Evolutionary conservation across 2,888 invertebrate genomes (phyloP), one percentile per base, ranked within the genome.

Genomic region (Stenodema calcarata): DNA sequence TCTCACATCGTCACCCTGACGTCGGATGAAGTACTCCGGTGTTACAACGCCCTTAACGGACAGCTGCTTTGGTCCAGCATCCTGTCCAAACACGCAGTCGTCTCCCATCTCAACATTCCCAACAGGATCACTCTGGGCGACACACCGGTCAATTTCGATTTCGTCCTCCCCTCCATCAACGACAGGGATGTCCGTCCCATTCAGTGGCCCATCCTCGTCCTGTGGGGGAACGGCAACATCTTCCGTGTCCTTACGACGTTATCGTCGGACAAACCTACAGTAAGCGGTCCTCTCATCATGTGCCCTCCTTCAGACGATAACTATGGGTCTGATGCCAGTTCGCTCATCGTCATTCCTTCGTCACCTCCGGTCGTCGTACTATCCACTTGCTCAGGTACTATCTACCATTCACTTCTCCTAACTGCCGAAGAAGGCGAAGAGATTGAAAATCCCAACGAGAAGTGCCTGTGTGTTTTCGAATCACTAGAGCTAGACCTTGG

Each of bases 11-110:
- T 96, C 18, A 94, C 97, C 0, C 93, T 98, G 30, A 95, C 96
- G 2, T 96, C 97, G 0, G 96, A 98, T 90, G 98, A 98, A 90
- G 94, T 94, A 44, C 93, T 98, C 90, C 95, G 97, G 95, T 96
- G 93, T 0, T 93, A 92, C 91, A 92, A 92, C 89, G 92, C 92
- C 30, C 62, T 88, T 11, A 70, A 88, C 16, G 88, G 88, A 11
- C 84, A 75, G 73, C 23, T 87, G 41, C 30, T 88, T 27, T 88
- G 88, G 88, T 79, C 87, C 47, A 44, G 84, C 69, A 27, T 44
- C 27, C 75, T 87, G 44, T 85, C 80, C 11, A 78, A 47, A 44
- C 87, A 83, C 35, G 54, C 70, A 42, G 69, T 27, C 54, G 62
- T 85, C 90, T 69, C 91, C 79, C 91, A 92, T 16, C 92, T 92